Evolutionary conservation across 2,888 invertebrate species (phyloP).

Genomic region (Capitulum mitella): DNA sequence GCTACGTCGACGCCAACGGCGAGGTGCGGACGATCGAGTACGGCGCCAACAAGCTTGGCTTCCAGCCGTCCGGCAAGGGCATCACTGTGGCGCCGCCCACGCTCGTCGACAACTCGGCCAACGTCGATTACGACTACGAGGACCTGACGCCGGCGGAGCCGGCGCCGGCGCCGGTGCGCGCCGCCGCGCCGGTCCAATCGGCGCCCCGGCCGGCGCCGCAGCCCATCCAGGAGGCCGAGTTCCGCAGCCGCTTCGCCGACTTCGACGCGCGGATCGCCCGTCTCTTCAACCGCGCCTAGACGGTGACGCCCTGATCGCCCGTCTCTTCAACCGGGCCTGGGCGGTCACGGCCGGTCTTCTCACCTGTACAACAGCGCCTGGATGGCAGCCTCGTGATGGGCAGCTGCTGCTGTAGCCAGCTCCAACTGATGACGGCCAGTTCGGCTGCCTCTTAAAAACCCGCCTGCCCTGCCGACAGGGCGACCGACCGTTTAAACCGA

Average conservation of each 20-base stretch:
- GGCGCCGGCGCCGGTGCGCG: not conserved
- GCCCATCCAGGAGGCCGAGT: not conserved
- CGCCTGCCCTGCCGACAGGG: too few relatives aligned
- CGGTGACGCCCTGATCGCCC: not conserved
- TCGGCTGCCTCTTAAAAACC: too few relatives aligned
- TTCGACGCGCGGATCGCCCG: conserved; percentile 7
- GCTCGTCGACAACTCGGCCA: not conserved
- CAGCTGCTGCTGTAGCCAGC: too few relatives aligned
- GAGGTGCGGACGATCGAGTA: conserved; percentile 73
- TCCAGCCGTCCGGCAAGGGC: conserved; percentile 39
- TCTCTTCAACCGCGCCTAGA: not conserved
- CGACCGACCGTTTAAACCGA: too few relatives aligned
- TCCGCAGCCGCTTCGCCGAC: not conserved
- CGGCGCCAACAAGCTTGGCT: conserved; percentile 47
- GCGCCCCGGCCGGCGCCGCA: not conserved
- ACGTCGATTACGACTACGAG: not conserved
- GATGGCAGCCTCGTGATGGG: too few relatives aligned
- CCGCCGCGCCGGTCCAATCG: not conserved
- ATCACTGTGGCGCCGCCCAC: conserved; percentile 18
- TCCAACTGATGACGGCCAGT: too few relatives aligned
- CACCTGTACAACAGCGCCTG: not conserved
- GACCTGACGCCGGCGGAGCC: not conserved
- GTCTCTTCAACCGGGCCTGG: not conserved
- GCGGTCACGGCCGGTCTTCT: not conserved
- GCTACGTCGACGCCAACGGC: conserved; percentile 58